Percentiles rank a stretch among this genome's conserved stretches.
These are phyloP conservation scores for Drosophila mimetica DNA, from an alignment of 2,888 invertebrate genomes.

Conservation along the genomic window DNA sequence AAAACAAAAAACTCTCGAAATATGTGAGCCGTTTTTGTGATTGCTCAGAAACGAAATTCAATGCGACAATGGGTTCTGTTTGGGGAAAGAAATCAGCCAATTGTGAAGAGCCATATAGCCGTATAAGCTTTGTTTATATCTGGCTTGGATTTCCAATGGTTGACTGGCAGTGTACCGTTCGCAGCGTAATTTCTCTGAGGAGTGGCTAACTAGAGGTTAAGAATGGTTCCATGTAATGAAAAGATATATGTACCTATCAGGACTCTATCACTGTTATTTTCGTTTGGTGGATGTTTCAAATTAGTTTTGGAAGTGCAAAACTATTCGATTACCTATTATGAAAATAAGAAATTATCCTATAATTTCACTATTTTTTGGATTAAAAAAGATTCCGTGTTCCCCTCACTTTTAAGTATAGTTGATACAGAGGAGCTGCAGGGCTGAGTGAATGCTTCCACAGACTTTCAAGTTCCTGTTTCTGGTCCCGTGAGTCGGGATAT, in stretches of 20 bases:
- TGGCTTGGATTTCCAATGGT: slow-evolving; percentile 60
- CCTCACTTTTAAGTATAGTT: not conserved
- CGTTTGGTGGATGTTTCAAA: too few species aligned
- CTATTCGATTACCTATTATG: too few species aligned
- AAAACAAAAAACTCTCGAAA: slow-evolving; percentile 11
- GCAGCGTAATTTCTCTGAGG: slow-evolving; percentile 39
- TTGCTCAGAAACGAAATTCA: slow-evolving; percentile 44
- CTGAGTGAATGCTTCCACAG: slow-evolving; percentile 2
- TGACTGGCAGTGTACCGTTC: slow-evolving; percentile 20
- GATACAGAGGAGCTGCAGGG: not conserved
- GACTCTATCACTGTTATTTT: too few species aligned
- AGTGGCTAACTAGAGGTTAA: slow-evolving; percentile 47
- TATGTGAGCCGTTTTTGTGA: slow-evolving; percentile 26
- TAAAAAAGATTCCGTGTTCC: not conserved
- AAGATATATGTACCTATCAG: too few species aligned
- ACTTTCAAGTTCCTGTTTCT: slow-evolving; percentile 12
- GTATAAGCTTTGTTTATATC: slow-evolving; percentile 41
- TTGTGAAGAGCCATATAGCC: slow-evolving; percentile 53
- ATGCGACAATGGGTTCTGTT: slow-evolving; percentile 38
- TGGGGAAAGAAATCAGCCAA: slow-evolving; percentile 51
- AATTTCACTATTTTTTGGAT: too few species aligned
- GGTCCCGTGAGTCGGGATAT: slow-evolving; percentile 18
- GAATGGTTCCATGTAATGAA: not conserved
- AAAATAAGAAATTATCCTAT: too few species aligned
- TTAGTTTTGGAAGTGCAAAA: too few species aligned